Evolutionary conservation across 2,888 invertebrate genomes (phyloP).

Genomic region (Drosophila paracracens): DNA sequence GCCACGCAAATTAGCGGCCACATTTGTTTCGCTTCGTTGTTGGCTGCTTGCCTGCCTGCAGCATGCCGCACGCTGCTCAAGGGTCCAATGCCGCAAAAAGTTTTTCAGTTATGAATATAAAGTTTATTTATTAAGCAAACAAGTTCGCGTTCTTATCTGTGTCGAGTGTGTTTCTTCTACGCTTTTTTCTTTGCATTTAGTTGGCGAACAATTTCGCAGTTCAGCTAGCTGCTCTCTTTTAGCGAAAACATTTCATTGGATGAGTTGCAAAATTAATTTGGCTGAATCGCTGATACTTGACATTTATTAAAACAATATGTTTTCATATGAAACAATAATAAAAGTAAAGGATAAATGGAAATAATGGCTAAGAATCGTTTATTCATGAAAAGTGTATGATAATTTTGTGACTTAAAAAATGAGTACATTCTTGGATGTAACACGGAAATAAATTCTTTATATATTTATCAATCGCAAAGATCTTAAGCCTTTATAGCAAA

Average conservation of each 20-base stretch:
- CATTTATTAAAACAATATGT: slow-evolving; percentile 21
- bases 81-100: slow-evolving; percentile 56
- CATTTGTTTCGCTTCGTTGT: slow-evolving; percentile 69
- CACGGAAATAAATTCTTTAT: background rate
- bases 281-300: slow-evolving; percentile 5
- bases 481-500: background rate
- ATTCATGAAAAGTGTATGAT: background rate
- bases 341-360: background rate
- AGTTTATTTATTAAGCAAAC: slow-evolving; percentile 80
- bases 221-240: slow-evolving; percentile 41
- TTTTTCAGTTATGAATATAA: slow-evolving; percentile 81
- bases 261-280: slow-evolving; percentile 53
- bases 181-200: slow-evolving; percentile 28
- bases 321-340: background rate
- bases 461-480: background rate
- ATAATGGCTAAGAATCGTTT: background rate
- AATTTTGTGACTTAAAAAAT: background rate
- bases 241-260: slow-evolving; percentile 31
- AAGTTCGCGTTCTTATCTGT: slow-evolving; percentile 74
- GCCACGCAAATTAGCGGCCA: slow-evolving; percentile 75
- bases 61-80: slow-evolving; percentile 17
- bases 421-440: background rate
- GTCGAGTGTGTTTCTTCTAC: slow-evolving; percentile 51
- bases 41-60: slow-evolving; percentile 1
- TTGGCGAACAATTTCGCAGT: slow-evolving; percentile 69